phyloP scores from a whole-genome alignment of 2,888 invertebrate species.

The Trypoxylon attenuatum region DNA sequence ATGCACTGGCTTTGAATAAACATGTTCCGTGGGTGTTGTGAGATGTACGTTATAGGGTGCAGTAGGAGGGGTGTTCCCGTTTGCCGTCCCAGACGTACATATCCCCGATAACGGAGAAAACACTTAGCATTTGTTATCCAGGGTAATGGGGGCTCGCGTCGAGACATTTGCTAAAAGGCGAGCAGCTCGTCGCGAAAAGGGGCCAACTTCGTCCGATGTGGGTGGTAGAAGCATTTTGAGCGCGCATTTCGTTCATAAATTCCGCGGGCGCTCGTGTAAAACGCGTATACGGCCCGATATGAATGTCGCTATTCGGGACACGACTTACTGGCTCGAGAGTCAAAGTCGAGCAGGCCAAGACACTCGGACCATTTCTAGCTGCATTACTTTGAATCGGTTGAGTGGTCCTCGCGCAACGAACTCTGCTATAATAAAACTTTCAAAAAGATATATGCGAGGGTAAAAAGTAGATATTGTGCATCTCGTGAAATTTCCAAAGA shows the following conservation, averaged over 20 bases:
- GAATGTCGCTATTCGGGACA: background rate
- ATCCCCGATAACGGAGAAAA: slow-evolving; percentile 52
- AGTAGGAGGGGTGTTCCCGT: slow-evolving; percentile 31
- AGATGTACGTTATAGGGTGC: slow-evolving; percentile 26
- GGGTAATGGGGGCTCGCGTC: slow-evolving; percentile 52
- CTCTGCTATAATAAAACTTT: no score
- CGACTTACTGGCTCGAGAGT: no score
- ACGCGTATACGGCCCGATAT: background rate
- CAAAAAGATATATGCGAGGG: no score
- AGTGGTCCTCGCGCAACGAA: no score
- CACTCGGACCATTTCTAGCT: no score
- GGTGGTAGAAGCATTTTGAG: slow-evolving; percentile 23
- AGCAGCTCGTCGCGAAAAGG: slow-evolving; percentile 31
- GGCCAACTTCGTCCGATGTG: slow-evolving; percentile 31
- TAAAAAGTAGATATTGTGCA: no score
- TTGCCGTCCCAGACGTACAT: slow-evolving; percentile 49
- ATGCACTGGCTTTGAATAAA: slow-evolving; percentile 39
- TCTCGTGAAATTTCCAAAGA: no score
- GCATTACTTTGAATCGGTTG: no score
- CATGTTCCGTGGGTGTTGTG: slow-evolving; percentile 12
- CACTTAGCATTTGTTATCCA: slow-evolving; percentile 61
- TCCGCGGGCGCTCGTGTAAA: slow-evolving; percentile 9
- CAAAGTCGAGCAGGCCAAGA: no score
- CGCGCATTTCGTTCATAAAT: slow-evolving; percentile 30
- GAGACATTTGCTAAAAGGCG: slow-evolving; percentile 54